A percentile compares a stretch with the other conserved stretches of the same genome.
These are phyloP conservation scores for Drosophila bunnanda DNA, from an alignment of 2,888 invertebrate genomes.

Conservation along the genomic window DNA sequence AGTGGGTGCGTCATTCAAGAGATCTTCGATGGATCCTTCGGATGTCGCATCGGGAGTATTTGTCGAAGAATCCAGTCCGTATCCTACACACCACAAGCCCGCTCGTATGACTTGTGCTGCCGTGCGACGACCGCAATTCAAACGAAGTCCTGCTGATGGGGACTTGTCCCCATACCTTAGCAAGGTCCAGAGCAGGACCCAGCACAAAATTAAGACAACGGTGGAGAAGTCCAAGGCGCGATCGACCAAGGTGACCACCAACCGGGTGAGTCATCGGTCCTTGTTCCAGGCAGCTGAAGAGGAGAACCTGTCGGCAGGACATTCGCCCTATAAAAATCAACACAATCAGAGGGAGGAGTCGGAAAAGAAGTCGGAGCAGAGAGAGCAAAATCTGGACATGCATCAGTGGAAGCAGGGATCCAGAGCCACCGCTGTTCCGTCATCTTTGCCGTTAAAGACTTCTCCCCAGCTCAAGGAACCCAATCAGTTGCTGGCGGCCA, in stretches of 20 bases:
- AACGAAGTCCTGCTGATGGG: not conserved
- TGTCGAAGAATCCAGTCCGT: not conserved
- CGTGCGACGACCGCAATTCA: slow-evolving; percentile 7
- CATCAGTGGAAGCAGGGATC: not conserved
- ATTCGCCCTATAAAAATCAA: not conserved
- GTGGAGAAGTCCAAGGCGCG: not conserved
- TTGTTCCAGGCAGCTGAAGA: not conserved
- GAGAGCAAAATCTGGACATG: not conserved
- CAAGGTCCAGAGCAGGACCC: not conserved
- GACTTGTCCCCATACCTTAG: not conserved
- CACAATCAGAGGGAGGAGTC: not conserved
- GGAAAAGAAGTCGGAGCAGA: not conserved
- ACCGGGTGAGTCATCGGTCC: slow-evolving; percentile 14
- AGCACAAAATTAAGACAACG: not conserved
- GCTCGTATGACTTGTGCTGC: not conserved
- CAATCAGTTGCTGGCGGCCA: slow-evolving; percentile 49
- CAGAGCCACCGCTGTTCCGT: not conserved
- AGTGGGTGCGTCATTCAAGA: not conserved
- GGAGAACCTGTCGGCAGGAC: not conserved
- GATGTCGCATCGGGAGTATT: not conserved
- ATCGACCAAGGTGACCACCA: not conserved
- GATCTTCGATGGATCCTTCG: too few relatives aligned
- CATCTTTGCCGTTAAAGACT: not conserved
- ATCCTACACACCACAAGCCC: not conserved
- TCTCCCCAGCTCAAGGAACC: not conserved